Base-by-base conservation (phyloP, 2,113 vertebrate genomes). In the Etheostoma spectabile region DNA sequence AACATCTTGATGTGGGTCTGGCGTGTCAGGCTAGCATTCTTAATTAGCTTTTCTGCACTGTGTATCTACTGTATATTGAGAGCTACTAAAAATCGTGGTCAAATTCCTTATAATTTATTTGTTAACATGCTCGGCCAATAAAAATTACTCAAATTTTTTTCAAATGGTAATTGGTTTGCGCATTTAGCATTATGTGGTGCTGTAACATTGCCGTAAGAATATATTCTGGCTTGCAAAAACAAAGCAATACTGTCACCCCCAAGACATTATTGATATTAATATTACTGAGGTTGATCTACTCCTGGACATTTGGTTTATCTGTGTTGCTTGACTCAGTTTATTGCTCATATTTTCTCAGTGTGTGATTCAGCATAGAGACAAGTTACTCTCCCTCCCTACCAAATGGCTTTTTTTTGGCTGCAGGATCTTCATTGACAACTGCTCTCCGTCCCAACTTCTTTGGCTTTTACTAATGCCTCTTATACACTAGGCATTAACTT, bases 401-500 rank as follows among this genome's bases (percentile, higher is more conserved):
- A 38, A 78, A 60, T 22, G 46, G 33, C 56, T 60, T 83, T 79
- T 77, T 57, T 83, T 79, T 74, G 49, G 33, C 73, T 75, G 19
- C 18, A 52, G 18, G 8, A 60, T 66, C 42, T 53, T 87, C 62
- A 85, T 27, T 89, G 86, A 90, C 82, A 82, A 80, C 57, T 24
- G n/a, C 71, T 77, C 56, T 80, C 19, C 45, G 67, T 74, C 49
- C 49, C 10, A 5, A 13, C 57, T 86, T 88, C 75, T 75, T 57
- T 70, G 83, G 82, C 80, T 35, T 83, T 81, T 87, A 64, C 66
- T 79, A 30, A 80, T 27, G 48, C 19, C 63, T 90, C 66, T 79
- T 76, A 78, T 79, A 89, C 83, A 74, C 61, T 46, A 86, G 83
- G 82, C 82, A 85, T 93, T 91, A 93, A 88, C 82, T 49, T 52